These are phyloP conservation scores for Rhegmatorhina hoffmannsi DNA, from an alignment of 2,113 vertebrate species.

Conservation along the genomic window DNA sequence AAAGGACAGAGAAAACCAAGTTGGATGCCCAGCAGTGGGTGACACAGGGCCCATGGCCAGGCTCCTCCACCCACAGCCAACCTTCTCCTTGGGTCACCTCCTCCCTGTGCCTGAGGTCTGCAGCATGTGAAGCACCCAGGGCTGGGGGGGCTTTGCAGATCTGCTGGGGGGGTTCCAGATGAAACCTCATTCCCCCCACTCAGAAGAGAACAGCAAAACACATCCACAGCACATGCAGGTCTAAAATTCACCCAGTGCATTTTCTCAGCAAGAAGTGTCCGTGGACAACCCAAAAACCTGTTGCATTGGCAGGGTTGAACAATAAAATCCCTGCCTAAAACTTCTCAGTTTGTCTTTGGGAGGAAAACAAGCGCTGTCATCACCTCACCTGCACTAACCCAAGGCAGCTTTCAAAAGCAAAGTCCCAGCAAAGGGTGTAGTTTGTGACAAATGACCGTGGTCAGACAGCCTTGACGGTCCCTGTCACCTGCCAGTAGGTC, in stretches of 20 bases:
- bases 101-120: accelerated
- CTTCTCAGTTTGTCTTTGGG: background rate
- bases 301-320: background rate
- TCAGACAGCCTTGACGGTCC: background rate
- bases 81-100: background rate
- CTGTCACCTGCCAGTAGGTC: background rate
- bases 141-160: too few species aligned
- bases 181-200: background rate
- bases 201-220: background rate
- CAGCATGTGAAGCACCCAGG: background rate
- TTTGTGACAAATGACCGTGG: background rate
- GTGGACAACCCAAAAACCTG: background rate
- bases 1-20: background rate
- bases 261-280: background rate
- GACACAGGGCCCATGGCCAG: accelerated
- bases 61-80: background rate
- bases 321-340: background rate
- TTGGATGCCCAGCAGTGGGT: accelerated
- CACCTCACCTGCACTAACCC: background rate
- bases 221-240: background rate
- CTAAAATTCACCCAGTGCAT: background rate
- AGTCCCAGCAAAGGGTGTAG: background rate
- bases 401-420: background rate
- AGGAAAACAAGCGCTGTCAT: background rate
- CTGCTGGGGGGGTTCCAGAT: background rate